Evolutionary conservation across 2,113 vertebrate genomes (phyloP).

Genomic region (Platichthys flesus): DNA sequence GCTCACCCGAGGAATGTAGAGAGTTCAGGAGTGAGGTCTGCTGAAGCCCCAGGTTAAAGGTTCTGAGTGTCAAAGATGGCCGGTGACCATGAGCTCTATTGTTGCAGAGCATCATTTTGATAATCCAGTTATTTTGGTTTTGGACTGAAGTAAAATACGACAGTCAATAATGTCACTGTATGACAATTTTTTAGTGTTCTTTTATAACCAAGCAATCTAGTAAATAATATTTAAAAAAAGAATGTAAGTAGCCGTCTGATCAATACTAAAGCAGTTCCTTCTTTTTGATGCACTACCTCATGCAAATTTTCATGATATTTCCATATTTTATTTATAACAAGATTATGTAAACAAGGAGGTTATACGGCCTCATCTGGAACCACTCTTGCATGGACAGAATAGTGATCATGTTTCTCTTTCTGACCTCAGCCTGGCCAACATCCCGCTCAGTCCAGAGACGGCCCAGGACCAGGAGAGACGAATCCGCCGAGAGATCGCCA

Average conservation of each 20-base stretch:
- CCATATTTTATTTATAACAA: too few relatives aligned
- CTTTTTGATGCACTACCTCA: background rate
- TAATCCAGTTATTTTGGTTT: background rate
- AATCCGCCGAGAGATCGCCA: slow-evolving; percentile 97
- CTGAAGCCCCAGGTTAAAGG: slow-evolving; percentile 22
- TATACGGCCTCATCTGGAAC: too few relatives aligned
- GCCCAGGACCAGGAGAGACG: slow-evolving; percentile 97
- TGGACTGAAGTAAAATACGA: too few relatives aligned
- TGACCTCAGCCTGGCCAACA: slow-evolving; percentile 91
- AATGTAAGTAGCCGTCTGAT: background rate
- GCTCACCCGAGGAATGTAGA: slow-evolving; percentile 37
- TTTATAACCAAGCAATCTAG: too few relatives aligned
- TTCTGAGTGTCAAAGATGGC: background rate
- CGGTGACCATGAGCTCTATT: background rate
- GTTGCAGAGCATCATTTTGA: background rate
- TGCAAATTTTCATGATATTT: background rate
- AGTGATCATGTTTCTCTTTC: background rate
- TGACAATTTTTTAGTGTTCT: too few relatives aligned
- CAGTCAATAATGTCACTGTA: too few relatives aligned
- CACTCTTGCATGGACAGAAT: background rate
- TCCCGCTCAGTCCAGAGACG: slow-evolving; percentile 95
- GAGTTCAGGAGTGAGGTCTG: background rate
- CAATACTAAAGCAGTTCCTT: background rate
- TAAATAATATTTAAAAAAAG: too few relatives aligned
- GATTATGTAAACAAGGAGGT: background rate